Evolutionary conservation across 1,140 invertebrate genomes (phyloP), one percentile per base, ranked within the genome.

Genomic region (honey bee (Apis mellifera)): DNA sequence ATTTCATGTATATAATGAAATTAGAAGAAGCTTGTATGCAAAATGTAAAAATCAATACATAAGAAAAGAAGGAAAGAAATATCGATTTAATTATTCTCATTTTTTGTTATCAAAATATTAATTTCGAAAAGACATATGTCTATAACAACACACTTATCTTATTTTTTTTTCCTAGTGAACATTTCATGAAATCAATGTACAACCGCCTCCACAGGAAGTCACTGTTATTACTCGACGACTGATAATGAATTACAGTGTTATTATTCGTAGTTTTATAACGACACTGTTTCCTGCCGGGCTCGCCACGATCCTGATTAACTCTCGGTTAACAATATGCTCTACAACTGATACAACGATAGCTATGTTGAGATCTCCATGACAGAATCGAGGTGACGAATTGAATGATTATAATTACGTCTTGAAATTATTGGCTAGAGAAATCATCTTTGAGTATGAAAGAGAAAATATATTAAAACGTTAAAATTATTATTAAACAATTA

Each of bases 211-310:
- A 26, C 84, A 55, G 86, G 86, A 87, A 68, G 73, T 42, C 86
- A 50, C 66, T 65, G 74, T 87, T 87, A 86, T 78, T 86, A 64
- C 78, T 59, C 64, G 69, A 54, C 68, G 74, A 81, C 82, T 87
- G 86, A 86, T 84, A 84, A 88, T 86, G 84, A 88, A 64, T 88
- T 88, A 88, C 84, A 88, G 74, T 86, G 82, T 87, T 87, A 87
- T 87, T 87, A 87, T 82, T 81, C 57, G 74, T 78, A 86, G 81
- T 87, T 87, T 87, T 87, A 86, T 64, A 81, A 70, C 71, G 81
- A 81, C 42, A 80, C 65, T 66, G 54, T 42, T 88, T 86, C 71
- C 82, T 86, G 84, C 82, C 71, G 84, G 78, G 66, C 76, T 86
- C 74, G 65, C 69, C 62, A 66, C 50, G 17, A 48, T 59, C 66